Conservation (phyloP, 2,113 vertebrate species). For the Brevimyrus niger region DNA sequence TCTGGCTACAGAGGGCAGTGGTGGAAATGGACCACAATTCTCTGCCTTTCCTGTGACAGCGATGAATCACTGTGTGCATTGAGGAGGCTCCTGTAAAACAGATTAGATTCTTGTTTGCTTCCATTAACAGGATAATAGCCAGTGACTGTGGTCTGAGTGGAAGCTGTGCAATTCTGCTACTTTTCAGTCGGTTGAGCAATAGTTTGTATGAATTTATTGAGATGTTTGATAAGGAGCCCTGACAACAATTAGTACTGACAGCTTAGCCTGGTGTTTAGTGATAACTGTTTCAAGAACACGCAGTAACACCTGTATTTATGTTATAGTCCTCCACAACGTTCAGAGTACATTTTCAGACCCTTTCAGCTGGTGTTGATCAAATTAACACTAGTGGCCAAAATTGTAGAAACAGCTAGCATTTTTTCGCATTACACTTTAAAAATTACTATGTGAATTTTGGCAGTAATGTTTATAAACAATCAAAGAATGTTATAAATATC, state of each 20-base stretch:
- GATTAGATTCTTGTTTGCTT: conserved; percentile 11
- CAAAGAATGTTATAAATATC: too few species aligned
- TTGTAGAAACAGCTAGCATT: too few species aligned
- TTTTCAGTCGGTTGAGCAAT: not conserved
- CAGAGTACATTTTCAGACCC: not conserved
- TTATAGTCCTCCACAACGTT: not conserved
- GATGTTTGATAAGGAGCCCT: not conserved
- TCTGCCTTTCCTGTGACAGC: conserved; percentile 18
- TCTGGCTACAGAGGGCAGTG: not conserved
- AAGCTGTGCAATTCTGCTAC: not conserved
- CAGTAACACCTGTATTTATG: not conserved
- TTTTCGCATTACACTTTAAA: too few species aligned
- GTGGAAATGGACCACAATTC: not conserved
- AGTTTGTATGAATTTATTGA: not conserved
- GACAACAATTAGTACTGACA: not conserved
- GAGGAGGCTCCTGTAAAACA: not conserved
- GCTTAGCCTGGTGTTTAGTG: not conserved
- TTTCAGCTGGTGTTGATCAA: not conserved
- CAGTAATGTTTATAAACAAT: too few species aligned
- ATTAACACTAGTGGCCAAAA: too few species aligned
- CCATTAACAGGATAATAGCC: conserved; percentile 10
- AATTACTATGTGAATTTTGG: too few species aligned
- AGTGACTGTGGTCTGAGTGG: conserved; percentile 13
- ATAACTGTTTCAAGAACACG: not conserved
- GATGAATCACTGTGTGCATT: not conserved